Base-by-base conservation (phyloP, 2,888 invertebrate genomes). In the Halocaridina rubra region DNA sequence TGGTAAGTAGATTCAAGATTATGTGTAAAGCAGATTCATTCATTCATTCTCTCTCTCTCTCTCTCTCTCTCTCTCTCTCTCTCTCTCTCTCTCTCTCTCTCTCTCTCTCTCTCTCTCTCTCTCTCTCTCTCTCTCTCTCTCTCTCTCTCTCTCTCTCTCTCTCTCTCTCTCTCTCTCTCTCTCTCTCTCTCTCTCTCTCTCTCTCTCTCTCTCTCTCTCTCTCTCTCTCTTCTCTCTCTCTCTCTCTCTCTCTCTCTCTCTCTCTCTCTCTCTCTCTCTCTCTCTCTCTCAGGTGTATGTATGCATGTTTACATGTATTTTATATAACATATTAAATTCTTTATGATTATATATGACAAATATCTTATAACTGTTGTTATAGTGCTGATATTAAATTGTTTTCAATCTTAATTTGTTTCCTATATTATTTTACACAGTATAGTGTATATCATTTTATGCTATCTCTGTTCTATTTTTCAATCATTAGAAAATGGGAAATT, bases 131-230 rank as follows among this genome's bases (percentile, higher is more conserved):
- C 32, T 7, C 22, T 19, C 5, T 61, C 61, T 10, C 61, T 10
- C n/a, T n/a, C 7, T 61, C 7, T 61, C 61, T n/a, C 61, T 61
- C n/a, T 10, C 7, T n/a, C 7, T 61, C n/a, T 61, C n/a, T 61
- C 7, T 61, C 61, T 10, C 61, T 61, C n/a, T 22, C 5, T 19
- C 22, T 22, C 22, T 5, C 22, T 61, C 61, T n/a, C 7, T 61
- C 61, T n/a, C 19, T 61, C 7, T 61, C 61, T 13, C 61, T 13
- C 61, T 13, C 61, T 13, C 61, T 61, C 61, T 61, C 61, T 61
- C 61, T 61, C 61, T 61, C 61, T 61, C 61, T 61, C 61, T 13
- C 61, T 61, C 61, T 61, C 61, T 61, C 61, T 61, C 61, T 61
- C n/a, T 22, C 5, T 19, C 22, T 22, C 22, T 5, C 22, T 22